Evolutionary conservation across 2,888 invertebrate genomes (phyloP).

Genomic region (Ophion ventricosus): DNA sequence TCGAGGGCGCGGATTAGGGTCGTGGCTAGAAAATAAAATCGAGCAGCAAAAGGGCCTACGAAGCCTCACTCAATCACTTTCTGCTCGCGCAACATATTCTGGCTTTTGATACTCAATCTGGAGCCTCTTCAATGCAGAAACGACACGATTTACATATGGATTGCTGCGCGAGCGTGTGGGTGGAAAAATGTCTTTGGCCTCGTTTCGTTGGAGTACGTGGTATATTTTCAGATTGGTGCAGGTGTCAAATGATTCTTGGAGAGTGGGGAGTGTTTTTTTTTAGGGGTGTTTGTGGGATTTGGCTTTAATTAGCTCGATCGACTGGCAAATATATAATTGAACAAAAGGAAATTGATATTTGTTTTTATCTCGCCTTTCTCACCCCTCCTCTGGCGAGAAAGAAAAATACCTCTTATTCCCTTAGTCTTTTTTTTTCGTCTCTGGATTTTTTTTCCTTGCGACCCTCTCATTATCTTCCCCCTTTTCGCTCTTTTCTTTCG

Average conservation of each 20-base stretch:
- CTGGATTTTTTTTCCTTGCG: slow-evolving; percentile 41
- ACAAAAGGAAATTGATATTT: slow-evolving; percentile 26
- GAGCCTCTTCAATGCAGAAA: slow-evolving; percentile 19
- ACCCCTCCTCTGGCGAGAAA: slow-evolving; percentile 6
- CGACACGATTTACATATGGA: slow-evolving; percentile 5
- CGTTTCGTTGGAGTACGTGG: background rate
- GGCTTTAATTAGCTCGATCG: slow-evolving; percentile 24
- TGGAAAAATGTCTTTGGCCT: background rate
- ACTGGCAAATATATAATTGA: slow-evolving; percentile 20
- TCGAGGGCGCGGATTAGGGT: slow-evolving; percentile 76
- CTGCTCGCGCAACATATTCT: slow-evolving; percentile 2
- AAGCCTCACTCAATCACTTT: slow-evolving; percentile 64
- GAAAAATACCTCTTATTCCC: slow-evolving; percentile 49
- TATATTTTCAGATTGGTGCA: background rate
- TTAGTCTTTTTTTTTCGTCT: slow-evolving; percentile 45
- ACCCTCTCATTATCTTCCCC: slow-evolving; percentile 59
- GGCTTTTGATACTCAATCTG: background rate
- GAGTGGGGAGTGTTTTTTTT: background rate
- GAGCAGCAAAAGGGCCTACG: slow-evolving; percentile 52
- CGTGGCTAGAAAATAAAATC: slow-evolving; percentile 43
- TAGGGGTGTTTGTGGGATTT: background rate
- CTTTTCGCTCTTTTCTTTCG: slow-evolving; percentile 44
- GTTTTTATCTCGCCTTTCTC: slow-evolving; percentile 20
- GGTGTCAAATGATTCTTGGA: slow-evolving; percentile 2
- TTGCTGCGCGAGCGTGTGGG: background rate